A percentile compares a stretch with the other conserved stretches of the same genome.
Conservation (phyloP, 2,888 invertebrate species). For the Monochamus alternatus region DNA sequence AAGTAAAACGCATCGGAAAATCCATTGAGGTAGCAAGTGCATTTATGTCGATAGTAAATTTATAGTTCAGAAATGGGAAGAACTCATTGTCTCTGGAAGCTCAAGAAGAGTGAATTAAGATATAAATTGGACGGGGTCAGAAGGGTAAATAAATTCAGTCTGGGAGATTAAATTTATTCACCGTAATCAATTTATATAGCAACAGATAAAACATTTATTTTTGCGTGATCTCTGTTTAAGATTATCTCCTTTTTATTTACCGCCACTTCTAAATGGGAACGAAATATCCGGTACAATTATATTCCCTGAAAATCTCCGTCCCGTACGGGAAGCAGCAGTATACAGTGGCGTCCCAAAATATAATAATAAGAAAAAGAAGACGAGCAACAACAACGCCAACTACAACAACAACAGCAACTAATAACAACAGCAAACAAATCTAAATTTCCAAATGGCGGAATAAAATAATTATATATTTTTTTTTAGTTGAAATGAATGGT, state of each 20-base stretch:
- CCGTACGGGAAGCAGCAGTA: no score
- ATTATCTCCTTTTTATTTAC: constrained; percentile 18
- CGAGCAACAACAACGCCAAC: no score
- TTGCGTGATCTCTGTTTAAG: constrained; percentile 16
- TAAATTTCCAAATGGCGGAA: no score
- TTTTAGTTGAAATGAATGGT: no score
- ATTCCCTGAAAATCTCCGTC: no score
- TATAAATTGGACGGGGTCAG: constrained; percentile 28
- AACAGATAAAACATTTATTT: constrained; percentile 34
- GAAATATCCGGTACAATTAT: not conserved
- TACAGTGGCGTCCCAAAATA: no score
- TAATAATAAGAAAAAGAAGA: no score
- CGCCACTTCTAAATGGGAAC: not conserved
- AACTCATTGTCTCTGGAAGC: constrained; percentile 17
- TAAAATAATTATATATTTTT: no score
- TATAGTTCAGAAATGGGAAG: constrained; percentile 20
- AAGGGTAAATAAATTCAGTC: constrained; percentile 32
- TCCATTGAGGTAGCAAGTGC: not conserved
- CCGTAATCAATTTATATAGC: constrained; percentile 30
- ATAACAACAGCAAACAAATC: no score
- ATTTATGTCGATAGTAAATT: constrained; percentile 28
- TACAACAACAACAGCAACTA: no score
- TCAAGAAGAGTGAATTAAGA: constrained; percentile 28
- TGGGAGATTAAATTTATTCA: constrained; percentile 34
- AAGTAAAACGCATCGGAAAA: not conserved